Conservation (phyloP, 2,113 vertebrate genomes). For the Triplophysa rosa region DNA sequence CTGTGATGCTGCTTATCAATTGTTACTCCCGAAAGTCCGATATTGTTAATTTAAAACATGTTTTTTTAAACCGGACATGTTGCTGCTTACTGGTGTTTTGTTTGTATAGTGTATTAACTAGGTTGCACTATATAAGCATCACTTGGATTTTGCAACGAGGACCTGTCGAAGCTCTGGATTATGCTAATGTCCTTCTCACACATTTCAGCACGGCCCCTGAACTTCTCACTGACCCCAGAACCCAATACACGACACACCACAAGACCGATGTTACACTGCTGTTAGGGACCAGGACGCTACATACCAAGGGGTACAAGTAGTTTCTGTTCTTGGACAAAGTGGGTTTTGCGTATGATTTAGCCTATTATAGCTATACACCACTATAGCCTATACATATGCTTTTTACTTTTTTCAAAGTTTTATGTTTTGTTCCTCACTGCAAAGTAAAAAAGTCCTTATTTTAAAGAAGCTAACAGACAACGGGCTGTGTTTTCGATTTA, state of each 20-base stretch:
- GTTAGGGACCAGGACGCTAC: background rate
- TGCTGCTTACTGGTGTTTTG: background rate
- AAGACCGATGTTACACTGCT: background rate
- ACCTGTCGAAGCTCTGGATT: background rate
- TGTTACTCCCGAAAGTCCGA: background rate
- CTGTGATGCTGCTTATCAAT: background rate
- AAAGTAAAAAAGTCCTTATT: background rate
- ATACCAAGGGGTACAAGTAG: background rate
- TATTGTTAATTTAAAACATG: background rate
- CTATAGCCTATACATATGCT: too few relatives aligned
- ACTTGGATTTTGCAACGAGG: background rate
- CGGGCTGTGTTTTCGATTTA: constrained; percentile 24
- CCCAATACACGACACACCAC: background rate
- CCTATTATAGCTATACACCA: background rate
- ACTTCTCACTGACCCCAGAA: background rate
- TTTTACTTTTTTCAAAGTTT: too few relatives aligned
- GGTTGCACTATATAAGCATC: background rate
- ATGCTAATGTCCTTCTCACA: background rate
- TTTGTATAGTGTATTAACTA: background rate
- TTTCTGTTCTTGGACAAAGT: background rate
- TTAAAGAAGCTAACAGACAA: constrained; percentile 5
- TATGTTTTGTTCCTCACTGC: background rate
- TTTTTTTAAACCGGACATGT: background rate
- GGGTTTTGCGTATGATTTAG: background rate
- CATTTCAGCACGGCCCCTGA: constrained; percentile 5